phyloP scores from a whole-genome alignment of 35 echinoderm and acorn worm species.

The Diadema setosum region DNA sequence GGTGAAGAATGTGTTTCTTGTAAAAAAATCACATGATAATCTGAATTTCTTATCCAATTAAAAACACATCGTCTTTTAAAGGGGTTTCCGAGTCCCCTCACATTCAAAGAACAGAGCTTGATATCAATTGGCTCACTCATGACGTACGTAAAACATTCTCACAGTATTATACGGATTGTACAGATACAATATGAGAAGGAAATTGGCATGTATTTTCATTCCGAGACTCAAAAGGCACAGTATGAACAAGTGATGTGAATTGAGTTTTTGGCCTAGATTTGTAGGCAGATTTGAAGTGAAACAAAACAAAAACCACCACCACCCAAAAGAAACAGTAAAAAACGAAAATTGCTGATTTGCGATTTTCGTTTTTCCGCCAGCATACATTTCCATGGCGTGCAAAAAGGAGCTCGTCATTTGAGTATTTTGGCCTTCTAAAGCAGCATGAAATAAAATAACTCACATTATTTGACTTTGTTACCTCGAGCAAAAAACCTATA shows the following conservation, averaged over 20 bases:
- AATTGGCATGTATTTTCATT: background rate
- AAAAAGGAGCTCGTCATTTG: background rate
- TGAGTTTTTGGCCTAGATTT: background rate
- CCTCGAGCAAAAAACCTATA: no score
- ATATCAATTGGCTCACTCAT: background rate
- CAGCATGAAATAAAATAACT: background rate
- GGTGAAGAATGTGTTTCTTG: background rate
- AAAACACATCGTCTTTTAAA: background rate
- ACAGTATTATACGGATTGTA: background rate
- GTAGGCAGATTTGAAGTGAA: background rate
- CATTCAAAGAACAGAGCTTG: background rate
- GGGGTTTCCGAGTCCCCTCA: background rate
- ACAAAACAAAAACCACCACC: background rate
- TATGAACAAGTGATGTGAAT: no score
- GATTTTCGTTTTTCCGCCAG: background rate
- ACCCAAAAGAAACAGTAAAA: background rate
- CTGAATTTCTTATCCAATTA: background rate
- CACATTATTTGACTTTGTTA: no score
- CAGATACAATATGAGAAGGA: background rate
- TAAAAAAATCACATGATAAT: background rate
- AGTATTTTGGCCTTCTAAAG: background rate
- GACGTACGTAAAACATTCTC: background rate
- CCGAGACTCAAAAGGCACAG: no score
- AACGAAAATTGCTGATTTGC: background rate
- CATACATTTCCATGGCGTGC: background rate